Conservation (phyloP, 2,113 vertebrate species). For the Columba janthina region DNA sequence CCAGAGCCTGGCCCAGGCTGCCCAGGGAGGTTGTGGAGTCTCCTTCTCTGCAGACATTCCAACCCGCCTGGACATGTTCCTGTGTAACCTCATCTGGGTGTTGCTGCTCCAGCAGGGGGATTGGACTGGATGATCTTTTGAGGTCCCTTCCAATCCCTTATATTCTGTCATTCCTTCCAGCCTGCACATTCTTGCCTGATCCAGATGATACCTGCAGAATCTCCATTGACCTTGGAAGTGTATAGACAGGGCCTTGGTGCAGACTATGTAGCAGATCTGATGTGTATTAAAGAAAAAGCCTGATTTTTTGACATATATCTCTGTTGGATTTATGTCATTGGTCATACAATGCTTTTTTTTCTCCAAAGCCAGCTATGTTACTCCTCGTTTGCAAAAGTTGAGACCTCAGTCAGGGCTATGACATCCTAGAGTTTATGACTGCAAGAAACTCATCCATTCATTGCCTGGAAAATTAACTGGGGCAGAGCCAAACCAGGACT, state of each 20-base stretch:
- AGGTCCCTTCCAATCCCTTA: no score
- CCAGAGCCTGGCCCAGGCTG: no score
- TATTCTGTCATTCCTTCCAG: background rate
- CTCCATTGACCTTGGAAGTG: background rate
- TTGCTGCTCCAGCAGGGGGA: no score
- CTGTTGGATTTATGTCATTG: background rate
- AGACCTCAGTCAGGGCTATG: background rate
- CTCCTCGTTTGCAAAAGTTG: background rate
- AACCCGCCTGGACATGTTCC: no score
- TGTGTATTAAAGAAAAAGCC: background rate
- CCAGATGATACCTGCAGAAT: background rate
- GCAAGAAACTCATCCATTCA: background rate
- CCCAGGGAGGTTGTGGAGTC: no score
- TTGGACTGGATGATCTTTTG: no score
- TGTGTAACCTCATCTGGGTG: no score
- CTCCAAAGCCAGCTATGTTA: background rate
- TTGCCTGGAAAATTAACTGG: background rate
- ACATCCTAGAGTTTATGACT: background rate
- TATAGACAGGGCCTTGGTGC: background rate
- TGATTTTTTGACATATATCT: background rate
- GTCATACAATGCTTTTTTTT: background rate
- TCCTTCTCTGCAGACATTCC: no score
- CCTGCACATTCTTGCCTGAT: background rate
- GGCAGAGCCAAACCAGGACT: background rate
- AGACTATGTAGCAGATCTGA: background rate